phyloP scores from a whole-genome alignment of 2,888 invertebrate species.

The Piscicola geometra region DNA sequence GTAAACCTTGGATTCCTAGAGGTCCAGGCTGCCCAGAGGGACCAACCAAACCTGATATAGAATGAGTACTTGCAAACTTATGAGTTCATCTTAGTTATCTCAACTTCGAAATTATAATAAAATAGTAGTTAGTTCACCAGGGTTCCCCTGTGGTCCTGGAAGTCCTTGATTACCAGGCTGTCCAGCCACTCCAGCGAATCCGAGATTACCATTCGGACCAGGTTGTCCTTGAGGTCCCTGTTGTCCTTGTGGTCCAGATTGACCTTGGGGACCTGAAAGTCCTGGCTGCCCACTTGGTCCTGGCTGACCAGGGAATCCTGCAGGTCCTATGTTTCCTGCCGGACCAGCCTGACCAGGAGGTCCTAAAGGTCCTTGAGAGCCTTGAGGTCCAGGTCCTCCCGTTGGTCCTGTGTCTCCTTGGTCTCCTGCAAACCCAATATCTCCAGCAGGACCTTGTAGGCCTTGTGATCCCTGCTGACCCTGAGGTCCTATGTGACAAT shows the following conservation, averaged over 20 bases:
- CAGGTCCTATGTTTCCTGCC: slow-evolving; percentile 33
- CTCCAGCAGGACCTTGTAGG: slow-evolving; percentile 37
- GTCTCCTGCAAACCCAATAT: slow-evolving; percentile 42
- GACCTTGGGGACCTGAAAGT: slow-evolving; percentile 34
- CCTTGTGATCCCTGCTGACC: slow-evolving; percentile 40
- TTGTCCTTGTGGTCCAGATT: slow-evolving; percentile 35
- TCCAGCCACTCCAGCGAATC: slow-evolving; percentile 35
- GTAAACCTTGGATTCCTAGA: slow-evolving; percentile 25
- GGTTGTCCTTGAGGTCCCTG: slow-evolving; percentile 34
- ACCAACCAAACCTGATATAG: too few relatives aligned
- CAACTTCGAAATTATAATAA: too few relatives aligned
- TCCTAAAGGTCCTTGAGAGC: slow-evolving; percentile 32
- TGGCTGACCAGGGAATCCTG: slow-evolving; percentile 33
- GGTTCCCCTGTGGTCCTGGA: slow-evolving; percentile 33
- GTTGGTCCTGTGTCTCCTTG: slow-evolving; percentile 43
- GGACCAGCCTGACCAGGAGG: slow-evolving; percentile 27
- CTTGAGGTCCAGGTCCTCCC: slow-evolving; percentile 39
- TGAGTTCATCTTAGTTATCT: too few relatives aligned
- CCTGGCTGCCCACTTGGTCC: slow-evolving; percentile 37
- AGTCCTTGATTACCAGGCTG: slow-evolving; percentile 35
- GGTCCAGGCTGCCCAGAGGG: slow-evolving; percentile 34
- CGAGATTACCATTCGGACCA: slow-evolving; percentile 30
- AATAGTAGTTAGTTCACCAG: too few relatives aligned
- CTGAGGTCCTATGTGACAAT: neutral
- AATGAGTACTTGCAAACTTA: too few relatives aligned